phyloP scores from a whole-genome alignment of 2,113 vertebrate genomes.

The Alligator mississippiensis region DNA sequence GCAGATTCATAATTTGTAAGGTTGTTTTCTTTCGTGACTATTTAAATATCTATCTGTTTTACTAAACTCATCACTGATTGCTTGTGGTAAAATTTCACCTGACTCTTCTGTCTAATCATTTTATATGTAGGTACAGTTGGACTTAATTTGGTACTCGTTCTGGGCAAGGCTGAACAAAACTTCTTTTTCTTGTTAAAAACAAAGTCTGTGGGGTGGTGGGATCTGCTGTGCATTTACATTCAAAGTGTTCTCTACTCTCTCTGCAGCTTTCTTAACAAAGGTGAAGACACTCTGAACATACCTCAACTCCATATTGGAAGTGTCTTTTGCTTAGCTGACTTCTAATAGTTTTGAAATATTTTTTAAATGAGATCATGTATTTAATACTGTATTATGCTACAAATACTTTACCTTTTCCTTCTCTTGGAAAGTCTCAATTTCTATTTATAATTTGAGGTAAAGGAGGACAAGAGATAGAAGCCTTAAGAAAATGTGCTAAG shows the following conservation, averaged over 20 bases:
- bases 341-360: not conserved
- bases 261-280: not conserved
- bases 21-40: not conserved
- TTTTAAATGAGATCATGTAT: not conserved
- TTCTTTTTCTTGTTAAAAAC: not conserved
- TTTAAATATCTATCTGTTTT: slow-evolving; percentile 21
- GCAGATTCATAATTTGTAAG: not conserved
- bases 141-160: not conserved
- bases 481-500: not conserved
- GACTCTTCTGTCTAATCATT: not conserved
- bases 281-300: not conserved
- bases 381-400: not conserved
- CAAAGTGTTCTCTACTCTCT: not conserved
- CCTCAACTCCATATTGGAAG: not conserved
- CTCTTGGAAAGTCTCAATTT: not conserved
- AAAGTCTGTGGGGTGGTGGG: not conserved
- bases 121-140: not conserved
- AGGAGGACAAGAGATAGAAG: not conserved
- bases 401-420: not conserved
- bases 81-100: not conserved
- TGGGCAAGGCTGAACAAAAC: not conserved
- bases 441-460: not conserved
- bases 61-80: not conserved
- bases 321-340: not conserved
- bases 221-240: not conserved